Percentiles rank a stretch among this genome's conserved stretches.
Evolutionary conservation across 2,113 vertebrate genomes (phyloP).

Genomic region (Xyrauchen texanus): DNA sequence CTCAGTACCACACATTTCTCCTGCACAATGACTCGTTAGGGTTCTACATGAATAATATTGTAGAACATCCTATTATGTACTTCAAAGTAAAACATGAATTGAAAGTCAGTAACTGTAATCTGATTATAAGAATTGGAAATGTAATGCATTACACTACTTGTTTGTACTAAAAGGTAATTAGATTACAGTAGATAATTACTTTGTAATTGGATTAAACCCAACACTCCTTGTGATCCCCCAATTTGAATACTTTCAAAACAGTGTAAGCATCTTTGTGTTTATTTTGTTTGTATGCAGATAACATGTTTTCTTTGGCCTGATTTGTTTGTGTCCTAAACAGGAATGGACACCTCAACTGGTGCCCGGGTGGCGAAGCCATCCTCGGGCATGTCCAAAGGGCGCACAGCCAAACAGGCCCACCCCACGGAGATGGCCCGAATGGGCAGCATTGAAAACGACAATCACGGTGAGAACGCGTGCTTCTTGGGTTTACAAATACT

Average conservation of each 20-base stretch:
- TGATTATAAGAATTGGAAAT: too few species aligned
- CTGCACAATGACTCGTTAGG: too few species aligned
- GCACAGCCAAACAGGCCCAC: constrained; percentile 77
- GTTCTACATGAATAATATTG: too few species aligned
- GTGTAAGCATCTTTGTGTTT: constrained; percentile 8
- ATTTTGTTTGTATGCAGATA: not conserved
- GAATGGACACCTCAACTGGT: constrained; percentile 86
- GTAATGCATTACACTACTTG: too few species aligned
- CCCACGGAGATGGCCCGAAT: constrained; percentile 75
- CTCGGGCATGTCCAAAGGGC: constrained; percentile 76
- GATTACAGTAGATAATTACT: too few species aligned
- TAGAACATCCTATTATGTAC: too few species aligned
- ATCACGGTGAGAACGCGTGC: constrained; percentile 78
- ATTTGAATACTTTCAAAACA: constrained; percentile 2
- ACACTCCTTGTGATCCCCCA: too few species aligned
- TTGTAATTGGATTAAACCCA: too few species aligned
- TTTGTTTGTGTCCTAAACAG: constrained; percentile 68
- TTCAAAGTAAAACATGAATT: too few species aligned
- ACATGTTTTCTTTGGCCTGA: not conserved
- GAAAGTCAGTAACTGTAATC: too few species aligned
- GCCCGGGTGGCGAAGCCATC: constrained; percentile 83
- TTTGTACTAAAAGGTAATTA: too few species aligned
- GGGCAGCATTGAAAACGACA: constrained; percentile 72
- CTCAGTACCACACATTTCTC: too few species aligned
- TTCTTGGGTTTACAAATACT: not conserved